A percentile compares a stretch with the other conserved stretches of the same genome.
Conservation (phyloP, 2,797 vertebrate species). For the Manis pentadactyla region DNA sequence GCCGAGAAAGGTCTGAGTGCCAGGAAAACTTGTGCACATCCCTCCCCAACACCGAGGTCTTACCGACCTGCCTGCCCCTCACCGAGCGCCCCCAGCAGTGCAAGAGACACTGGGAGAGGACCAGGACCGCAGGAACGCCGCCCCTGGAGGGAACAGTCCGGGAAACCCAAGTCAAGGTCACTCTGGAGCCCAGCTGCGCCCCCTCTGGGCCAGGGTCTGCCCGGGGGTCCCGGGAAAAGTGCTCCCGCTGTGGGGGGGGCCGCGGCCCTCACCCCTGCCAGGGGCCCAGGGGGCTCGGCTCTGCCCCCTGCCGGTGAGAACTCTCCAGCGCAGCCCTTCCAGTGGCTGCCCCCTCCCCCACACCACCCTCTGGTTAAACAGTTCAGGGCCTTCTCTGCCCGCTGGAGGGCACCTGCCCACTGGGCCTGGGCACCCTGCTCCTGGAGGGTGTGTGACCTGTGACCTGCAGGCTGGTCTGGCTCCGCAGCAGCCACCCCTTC, state of each 20-base stretch:
- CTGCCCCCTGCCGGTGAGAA: fast-evolving
- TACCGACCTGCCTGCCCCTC: background rate
- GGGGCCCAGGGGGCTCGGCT: background rate
- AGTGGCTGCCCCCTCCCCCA: fast-evolving
- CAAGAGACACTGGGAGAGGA: background rate
- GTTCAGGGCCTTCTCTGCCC: background rate
- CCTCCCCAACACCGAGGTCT: too few relatives aligned
- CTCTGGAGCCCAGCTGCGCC: background rate
- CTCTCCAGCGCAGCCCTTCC: fast-evolving
- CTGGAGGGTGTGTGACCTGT: too few relatives aligned
- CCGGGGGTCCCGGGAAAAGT: background rate
- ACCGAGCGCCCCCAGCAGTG: fast-evolving
- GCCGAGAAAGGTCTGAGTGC: too few relatives aligned
- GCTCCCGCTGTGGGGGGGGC: background rate
- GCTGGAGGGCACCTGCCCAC: background rate
- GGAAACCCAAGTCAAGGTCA: background rate
- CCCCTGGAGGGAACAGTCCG: background rate
- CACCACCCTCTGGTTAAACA: too few relatives aligned
- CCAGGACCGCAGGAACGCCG: fast-evolving
- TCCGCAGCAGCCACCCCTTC: too few relatives aligned
- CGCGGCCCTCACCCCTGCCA: background rate
- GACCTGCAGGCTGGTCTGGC: too few relatives aligned
- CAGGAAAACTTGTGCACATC: fast-evolving
- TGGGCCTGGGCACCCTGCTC: too few relatives aligned
- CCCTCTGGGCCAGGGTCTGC: background rate